Conservation (phyloP, 2,113 vertebrate genomes). For the Larimichthys crocea region DNA sequence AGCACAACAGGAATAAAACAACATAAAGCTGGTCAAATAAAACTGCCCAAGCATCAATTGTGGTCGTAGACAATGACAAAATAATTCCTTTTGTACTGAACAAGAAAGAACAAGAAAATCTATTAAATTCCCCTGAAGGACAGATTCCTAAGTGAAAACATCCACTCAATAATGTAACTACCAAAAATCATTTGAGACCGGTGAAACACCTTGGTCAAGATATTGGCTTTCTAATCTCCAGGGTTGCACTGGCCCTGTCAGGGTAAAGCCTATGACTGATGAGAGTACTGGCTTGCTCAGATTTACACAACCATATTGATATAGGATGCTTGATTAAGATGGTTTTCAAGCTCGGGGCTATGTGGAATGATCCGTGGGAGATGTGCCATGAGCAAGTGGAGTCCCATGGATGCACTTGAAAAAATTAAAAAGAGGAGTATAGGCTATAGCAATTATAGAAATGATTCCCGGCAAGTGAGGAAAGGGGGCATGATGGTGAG, state of each 20-base stretch:
- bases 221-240: conserved; percentile 65
- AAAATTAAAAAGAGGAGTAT: conserved; percentile 64
- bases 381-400: conserved; percentile 39
- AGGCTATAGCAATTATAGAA: conserved; percentile 59
- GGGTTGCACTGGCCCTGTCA: conserved; percentile 17
- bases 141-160: conserved; percentile 45
- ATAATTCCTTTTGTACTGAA: conserved; percentile 11
- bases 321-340: conserved; percentile 61
- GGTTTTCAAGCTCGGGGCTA: conserved; percentile 29
- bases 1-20: neutral
- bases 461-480: conserved; percentile 63
- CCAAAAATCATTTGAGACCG: conserved; percentile 40
- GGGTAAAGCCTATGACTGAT: conserved; percentile 53
- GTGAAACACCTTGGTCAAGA: conserved; percentile 38
- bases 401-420: conserved; percentile 66
- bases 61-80: neutral
- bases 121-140: conserved; percentile 31
- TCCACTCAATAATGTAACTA: conserved; percentile 49
- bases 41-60: conserved; percentile 16
- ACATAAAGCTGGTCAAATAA: neutral
- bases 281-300: conserved; percentile 41
- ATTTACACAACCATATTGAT: conserved; percentile 66
- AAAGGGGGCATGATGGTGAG: conserved; percentile 16
- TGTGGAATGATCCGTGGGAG: conserved; percentile 48
- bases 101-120: conserved; percentile 23